phyloP scores from a whole-genome alignment of 1,140 invertebrate genomes.

The Piezodorus guildinii region DNA sequence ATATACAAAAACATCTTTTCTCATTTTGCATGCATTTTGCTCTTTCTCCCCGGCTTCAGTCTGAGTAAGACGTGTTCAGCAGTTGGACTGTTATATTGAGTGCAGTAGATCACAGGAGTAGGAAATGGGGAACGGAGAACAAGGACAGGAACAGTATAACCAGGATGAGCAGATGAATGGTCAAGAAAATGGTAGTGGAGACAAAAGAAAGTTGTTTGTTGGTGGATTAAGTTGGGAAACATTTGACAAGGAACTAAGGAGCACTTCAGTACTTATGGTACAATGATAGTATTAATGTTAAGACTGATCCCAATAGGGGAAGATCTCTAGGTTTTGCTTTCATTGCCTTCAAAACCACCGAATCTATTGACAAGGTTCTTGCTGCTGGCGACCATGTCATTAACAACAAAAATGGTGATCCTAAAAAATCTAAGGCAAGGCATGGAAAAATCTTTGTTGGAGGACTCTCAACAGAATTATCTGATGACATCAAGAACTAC shows the following conservation, averaged over 20 bases:
- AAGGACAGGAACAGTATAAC: constrained; percentile 24
- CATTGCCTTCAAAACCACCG: constrained; percentile 80
- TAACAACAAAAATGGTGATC: constrained; percentile 87
- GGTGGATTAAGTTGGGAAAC: constrained; percentile 96
- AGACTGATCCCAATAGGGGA: constrained; percentile 50
- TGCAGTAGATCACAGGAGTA: constrained; percentile 22
- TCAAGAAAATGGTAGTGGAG: constrained; percentile 45
- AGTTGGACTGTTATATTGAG: constrained; percentile 4
- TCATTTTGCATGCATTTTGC: too few species aligned
- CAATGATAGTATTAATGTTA: constrained; percentile 51
- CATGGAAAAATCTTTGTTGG: constrained; percentile 93
- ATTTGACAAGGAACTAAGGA: constrained; percentile 87
- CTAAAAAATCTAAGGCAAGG: constrained; percentile 86
- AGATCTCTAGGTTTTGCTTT: constrained; percentile 56
- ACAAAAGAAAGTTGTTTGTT: constrained; percentile 89
- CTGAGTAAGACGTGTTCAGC: constrained; percentile 17
- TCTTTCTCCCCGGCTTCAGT: constrained; percentile 21
- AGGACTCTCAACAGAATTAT: constrained; percentile 75
- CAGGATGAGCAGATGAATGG: constrained; percentile 45
- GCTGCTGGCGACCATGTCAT: constrained; percentile 76
- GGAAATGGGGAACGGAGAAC: constrained; percentile 16
- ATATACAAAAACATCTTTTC: too few species aligned
- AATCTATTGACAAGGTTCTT: constrained; percentile 78
- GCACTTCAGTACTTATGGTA: constrained; percentile 50
- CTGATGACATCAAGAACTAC: constrained; percentile 83